phyloP scores from a whole-genome alignment of 2,113 vertebrate species.

The Oenanthe oenanthe region DNA sequence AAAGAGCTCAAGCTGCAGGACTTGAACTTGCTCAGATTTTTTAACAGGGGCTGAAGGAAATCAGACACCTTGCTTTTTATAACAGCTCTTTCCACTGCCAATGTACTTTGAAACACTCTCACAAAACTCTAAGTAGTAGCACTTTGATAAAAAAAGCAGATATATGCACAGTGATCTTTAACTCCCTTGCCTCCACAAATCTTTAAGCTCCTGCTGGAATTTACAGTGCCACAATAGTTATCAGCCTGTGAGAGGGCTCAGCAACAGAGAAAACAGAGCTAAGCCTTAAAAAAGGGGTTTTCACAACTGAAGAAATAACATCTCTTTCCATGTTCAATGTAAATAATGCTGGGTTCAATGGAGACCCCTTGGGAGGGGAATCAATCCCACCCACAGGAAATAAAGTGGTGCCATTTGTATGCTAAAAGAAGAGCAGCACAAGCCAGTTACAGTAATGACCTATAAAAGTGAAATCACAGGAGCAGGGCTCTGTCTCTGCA shows the following conservation, averaged over 20 bases:
- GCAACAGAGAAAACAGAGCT: neutral
- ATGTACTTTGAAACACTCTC: neutral
- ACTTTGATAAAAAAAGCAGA: neutral
- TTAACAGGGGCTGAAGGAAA: neutral
- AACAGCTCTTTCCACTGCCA: neutral
- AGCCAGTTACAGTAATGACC: constrained; percentile 21
- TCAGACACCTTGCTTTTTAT: neutral
- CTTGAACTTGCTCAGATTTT: neutral
- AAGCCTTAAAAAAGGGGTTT: neutral
- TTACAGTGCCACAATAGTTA: neutral
- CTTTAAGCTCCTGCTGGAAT: neutral
- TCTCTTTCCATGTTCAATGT: neutral
- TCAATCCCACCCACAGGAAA: constrained; percentile 6
- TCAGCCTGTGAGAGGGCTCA: neutral
- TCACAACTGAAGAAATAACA: neutral
- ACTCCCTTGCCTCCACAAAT: neutral
- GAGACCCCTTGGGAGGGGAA: neutral
- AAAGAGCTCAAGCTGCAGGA: neutral
- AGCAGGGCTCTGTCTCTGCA: neutral
- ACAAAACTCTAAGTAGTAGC: neutral
- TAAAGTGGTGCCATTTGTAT: neutral
- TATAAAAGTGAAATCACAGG: neutral
- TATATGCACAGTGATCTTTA: neutral
- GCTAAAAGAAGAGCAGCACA: neutral
- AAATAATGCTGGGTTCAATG: constrained; percentile 9